Evolutionary conservation across 2,113 vertebrate genomes (phyloP).

Genomic region (Xenopus laevis): DNA sequence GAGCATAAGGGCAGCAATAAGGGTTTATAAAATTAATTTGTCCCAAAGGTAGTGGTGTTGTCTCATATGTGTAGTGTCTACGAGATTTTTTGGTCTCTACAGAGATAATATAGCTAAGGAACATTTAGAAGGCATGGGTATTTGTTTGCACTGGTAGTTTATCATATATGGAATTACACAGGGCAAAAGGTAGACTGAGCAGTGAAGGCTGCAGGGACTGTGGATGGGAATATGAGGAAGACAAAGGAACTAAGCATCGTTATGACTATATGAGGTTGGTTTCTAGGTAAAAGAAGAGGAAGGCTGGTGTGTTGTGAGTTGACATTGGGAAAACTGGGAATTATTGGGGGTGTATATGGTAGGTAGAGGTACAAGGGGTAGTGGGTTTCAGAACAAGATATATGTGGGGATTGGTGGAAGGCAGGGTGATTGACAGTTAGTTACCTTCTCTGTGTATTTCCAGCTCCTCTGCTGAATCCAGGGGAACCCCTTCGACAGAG

Average conservation of each 20-base stretch:
- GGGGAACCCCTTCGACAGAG: background rate
- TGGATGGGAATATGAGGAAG: background rate
- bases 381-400: too few species aligned
- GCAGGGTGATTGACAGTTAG: background rate
- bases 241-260: too few species aligned
- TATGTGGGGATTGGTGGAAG: background rate
- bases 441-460: conserved; percentile 23
- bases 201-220: background rate
- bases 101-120: too few species aligned
- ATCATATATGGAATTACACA: background rate
- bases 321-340: background rate
- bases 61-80: too few species aligned
- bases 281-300: background rate
- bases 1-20: too few species aligned
- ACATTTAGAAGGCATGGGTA: too few species aligned
- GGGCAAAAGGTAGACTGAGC: background rate
- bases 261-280: too few species aligned
- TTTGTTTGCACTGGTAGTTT: too few species aligned
- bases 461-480: conserved; percentile 11
- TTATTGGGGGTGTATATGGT: background rate
- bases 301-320: background rate
- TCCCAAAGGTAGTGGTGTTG: too few species aligned
- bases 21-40: too few species aligned
- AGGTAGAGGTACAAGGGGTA: background rate
- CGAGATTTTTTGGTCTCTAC: too few species aligned